phyloP scores from a whole-genome alignment of 2,113 vertebrate species.

The Pachyramphus minor region DNA sequence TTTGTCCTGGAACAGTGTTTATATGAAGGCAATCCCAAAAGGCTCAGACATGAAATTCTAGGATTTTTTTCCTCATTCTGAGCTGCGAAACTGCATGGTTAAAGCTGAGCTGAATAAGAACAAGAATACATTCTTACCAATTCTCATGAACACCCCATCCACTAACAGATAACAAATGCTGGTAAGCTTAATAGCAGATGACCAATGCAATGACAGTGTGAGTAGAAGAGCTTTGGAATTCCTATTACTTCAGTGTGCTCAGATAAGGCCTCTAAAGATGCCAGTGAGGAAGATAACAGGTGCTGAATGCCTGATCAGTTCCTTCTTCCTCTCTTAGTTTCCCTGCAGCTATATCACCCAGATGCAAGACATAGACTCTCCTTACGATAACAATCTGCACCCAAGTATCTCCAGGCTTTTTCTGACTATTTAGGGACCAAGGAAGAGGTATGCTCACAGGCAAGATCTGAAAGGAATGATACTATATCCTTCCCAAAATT shows the following conservation, averaged over 20 bases:
- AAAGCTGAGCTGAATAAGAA: neutral
- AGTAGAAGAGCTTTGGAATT: conserved; percentile 23
- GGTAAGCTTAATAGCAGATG: conserved; percentile 39
- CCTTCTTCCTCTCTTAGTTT: neutral
- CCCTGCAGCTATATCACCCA: neutral
- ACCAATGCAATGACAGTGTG: conserved; percentile 1
- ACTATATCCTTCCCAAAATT: neutral
- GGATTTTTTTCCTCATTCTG: neutral
- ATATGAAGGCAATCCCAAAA: neutral
- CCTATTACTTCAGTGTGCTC: conserved; percentile 8
- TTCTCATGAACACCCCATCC: neutral
- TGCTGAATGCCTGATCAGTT: conserved; percentile 27
- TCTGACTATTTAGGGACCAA: neutral
- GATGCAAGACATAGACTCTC: neutral
- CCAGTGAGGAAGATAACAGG: neutral
- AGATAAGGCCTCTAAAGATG: conserved; percentile 46
- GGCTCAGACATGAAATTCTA: neutral
- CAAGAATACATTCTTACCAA: neutral
- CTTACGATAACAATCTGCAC: neutral
- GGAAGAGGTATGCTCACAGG: rapidly evolving
- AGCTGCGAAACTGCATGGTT: neutral
- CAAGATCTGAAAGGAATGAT: neutral
- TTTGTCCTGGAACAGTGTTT: neutral
- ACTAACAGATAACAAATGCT: conserved; percentile 25
- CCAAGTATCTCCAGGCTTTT: neutral